Evolutionary conservation across 2,888 invertebrate species (phyloP).

Genomic region (Unio pictorum): DNA sequence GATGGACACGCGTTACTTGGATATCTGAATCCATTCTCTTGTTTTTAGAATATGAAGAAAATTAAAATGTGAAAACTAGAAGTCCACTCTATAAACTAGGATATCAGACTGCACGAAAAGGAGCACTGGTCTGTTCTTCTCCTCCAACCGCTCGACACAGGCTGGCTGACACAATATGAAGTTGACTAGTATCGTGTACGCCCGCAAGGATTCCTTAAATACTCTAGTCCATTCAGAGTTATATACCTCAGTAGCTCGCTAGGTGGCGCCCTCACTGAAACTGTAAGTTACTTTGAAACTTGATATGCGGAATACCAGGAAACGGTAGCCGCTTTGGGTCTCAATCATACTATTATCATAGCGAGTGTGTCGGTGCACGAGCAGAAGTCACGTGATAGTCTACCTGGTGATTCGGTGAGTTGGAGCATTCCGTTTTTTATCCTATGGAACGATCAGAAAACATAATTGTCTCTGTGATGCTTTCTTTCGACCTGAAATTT

Average conservation of each 20-base stretch:
- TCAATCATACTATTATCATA: no score
- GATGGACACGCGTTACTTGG: slow-evolving; percentile 40
- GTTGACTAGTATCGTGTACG: slow-evolving; percentile 52
- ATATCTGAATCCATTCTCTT: not conserved
- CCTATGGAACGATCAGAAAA: no score
- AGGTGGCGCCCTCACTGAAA: slow-evolving; percentile 48
- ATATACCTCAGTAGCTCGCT: slow-evolving; percentile 48
- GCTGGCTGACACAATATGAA: slow-evolving; percentile 29
- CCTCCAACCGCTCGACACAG: slow-evolving; percentile 37
- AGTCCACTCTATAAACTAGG: not conserved
- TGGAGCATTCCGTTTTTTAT: no score
- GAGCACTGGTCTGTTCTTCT: slow-evolving; percentile 36
- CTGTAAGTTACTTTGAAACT: slow-evolving; percentile 36
- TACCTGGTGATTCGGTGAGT: no score
- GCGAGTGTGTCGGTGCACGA: no score
- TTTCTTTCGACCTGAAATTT: no score
- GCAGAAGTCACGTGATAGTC: no score
- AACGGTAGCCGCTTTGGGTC: no score
- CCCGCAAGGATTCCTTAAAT: slow-evolving; percentile 61
- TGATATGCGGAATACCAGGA: slow-evolving; percentile 14
- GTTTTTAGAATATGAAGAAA: not conserved
- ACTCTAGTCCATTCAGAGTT: slow-evolving; percentile 49
- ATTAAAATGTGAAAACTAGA: slow-evolving; percentile 2
- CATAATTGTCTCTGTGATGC: no score
- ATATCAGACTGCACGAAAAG: slow-evolving; percentile 9